Conservation (phyloP, 2,113 vertebrate species). For the Zosterops lateralis region DNA sequence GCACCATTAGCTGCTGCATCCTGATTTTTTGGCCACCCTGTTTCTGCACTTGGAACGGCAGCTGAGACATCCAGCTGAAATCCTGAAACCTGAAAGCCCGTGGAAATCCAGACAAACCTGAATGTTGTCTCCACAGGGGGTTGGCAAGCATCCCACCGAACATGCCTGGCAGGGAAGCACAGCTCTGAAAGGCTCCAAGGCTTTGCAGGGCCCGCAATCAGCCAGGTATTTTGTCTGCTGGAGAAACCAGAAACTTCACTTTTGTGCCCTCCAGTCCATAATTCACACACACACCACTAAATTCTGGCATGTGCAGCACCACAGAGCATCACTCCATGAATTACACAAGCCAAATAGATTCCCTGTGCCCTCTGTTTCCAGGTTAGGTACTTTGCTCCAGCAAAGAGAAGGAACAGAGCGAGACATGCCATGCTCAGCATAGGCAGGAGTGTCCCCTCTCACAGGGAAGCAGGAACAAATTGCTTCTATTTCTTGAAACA, state of each 20-base stretch:
- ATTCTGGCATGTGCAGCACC: accelerated
- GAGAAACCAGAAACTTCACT: not conserved
- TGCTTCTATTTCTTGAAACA: conserved; percentile 29
- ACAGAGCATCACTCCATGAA: accelerated
- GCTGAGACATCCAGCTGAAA: not conserved
- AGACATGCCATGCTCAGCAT: accelerated
- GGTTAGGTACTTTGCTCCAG: not conserved
- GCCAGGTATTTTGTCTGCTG: not conserved
- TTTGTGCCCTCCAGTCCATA: not conserved
- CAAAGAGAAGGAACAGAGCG: not conserved
- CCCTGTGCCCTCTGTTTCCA: not conserved
- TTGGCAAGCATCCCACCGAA: not conserved
- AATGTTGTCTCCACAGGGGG: not conserved
- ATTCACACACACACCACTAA: not conserved
- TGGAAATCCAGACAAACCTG: not conserved
- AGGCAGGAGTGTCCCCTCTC: not conserved
- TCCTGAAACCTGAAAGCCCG: not conserved
- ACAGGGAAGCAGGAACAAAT: conserved; percentile 11
- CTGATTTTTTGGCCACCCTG: not conserved
- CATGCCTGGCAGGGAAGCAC: not conserved
- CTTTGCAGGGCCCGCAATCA: not conserved
- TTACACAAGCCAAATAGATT: accelerated
- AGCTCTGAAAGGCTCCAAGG: not conserved
- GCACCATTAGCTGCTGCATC: not conserved
- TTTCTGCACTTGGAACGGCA: not conserved